A percentile compares a stretch with the other conserved stretches of the same genome.
Conservation (phyloP, 2,113 vertebrate genomes). For the human region GRCh38 chr16:6931501-6932000, state of each 20-base stretch:
- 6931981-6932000: neutral
- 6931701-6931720: too few relatives aligned
- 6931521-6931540: neutral
- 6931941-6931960: neutral
- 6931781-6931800: neutral
- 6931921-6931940: neutral
- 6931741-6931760: neutral
- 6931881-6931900: neutral
- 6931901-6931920: neutral
- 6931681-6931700: neutral
- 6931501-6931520: neutral
- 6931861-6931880: neutral
- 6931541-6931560: too few relatives aligned
- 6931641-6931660: neutral
- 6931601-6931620: accelerated
- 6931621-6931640: neutral
- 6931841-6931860: neutral
- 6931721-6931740: neutral
- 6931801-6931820: neutral
- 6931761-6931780: neutral
- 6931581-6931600: neutral
- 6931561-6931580: accelerated
- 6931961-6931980: neutral
- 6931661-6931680: neutral
- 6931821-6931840: neutral